phyloP scores from a whole-genome alignment of 2,797 vertebrate species.

The Miichthys miiuy region DNA sequence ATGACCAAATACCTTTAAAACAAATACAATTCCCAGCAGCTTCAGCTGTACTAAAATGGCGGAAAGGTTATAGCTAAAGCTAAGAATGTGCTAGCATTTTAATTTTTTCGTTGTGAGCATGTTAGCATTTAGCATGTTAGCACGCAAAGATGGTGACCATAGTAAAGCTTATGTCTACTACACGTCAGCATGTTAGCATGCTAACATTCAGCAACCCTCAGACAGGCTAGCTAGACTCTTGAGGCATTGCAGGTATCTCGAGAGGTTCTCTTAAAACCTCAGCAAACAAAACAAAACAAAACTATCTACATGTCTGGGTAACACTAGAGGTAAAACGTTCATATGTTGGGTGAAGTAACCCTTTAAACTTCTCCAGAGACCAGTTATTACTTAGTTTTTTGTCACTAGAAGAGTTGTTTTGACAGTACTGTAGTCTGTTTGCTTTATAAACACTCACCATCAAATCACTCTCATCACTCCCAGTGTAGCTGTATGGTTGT shows the following conservation, averaged over 20 bases:
- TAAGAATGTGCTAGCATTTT: too few relatives aligned
- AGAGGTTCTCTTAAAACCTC: background rate
- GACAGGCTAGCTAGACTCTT: background rate
- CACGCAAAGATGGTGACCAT: background rate
- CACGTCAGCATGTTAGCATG: background rate
- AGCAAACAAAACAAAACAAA: background rate
- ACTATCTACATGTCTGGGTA: background rate
- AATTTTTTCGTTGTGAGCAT: too few relatives aligned
- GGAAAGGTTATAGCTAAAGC: too few relatives aligned
- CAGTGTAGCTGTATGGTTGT: conserved; percentile 58
- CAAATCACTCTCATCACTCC: conserved; percentile 68
- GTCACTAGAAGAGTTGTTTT: conserved; percentile 33
- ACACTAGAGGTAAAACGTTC: background rate
- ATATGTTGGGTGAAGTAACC: conserved; percentile 19
- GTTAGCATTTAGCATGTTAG: background rate
- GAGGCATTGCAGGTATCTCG: background rate
- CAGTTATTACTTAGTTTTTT: conserved; percentile 27
- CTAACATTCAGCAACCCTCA: background rate
- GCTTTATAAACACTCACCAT: conserved; percentile 57
- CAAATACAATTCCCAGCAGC: background rate
- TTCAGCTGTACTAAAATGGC: background rate
- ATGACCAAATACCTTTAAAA: background rate
- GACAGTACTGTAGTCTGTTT: conserved; percentile 45
- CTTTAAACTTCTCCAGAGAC: conserved; percentile 28
- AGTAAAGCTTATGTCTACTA: background rate